Evolutionary conservation across 2,888 invertebrate genomes (phyloP).

Genomic region (Synergus japonicus): DNA sequence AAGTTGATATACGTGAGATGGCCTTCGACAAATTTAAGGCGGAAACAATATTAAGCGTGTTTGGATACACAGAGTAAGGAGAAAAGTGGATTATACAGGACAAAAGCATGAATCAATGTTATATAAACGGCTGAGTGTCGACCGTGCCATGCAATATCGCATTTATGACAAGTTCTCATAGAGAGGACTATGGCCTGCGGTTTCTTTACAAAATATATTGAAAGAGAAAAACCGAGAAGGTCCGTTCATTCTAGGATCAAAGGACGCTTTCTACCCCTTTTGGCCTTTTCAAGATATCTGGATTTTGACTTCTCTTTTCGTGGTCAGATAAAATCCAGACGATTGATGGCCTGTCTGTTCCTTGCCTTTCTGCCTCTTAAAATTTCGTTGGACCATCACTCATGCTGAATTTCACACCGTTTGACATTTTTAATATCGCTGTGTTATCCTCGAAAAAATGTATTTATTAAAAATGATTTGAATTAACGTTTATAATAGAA

Average conservation of each 20-base stretch:
- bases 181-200: background rate
- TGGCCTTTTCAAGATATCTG: background rate
- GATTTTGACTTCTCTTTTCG: background rate
- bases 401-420: background rate
- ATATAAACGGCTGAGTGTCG: slow-evolving; percentile 43
- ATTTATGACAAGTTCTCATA: slow-evolving; percentile 47
- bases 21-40: background rate
- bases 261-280: background rate
- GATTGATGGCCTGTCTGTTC: background rate
- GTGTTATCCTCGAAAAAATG: background rate
- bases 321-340: slow-evolving; percentile 4
- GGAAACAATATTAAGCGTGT: slow-evolving; percentile 35
- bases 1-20: background rate
- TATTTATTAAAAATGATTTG: too few relatives aligned
- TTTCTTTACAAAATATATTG: slow-evolving; percentile 11
- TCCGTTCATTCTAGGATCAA: background rate
- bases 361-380: background rate
- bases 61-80: slow-evolving; percentile 9
- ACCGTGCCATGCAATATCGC: slow-evolving; percentile 44
- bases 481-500: too few relatives aligned
- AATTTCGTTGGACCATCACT: background rate
- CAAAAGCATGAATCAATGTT: slow-evolving; percentile 44
- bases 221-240: background rate
- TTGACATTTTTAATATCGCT: background rate
- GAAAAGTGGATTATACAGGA: slow-evolving; percentile 39